Conservation (phyloP, 1,140 invertebrate genomes). For the Lethrus apterus region DNA sequence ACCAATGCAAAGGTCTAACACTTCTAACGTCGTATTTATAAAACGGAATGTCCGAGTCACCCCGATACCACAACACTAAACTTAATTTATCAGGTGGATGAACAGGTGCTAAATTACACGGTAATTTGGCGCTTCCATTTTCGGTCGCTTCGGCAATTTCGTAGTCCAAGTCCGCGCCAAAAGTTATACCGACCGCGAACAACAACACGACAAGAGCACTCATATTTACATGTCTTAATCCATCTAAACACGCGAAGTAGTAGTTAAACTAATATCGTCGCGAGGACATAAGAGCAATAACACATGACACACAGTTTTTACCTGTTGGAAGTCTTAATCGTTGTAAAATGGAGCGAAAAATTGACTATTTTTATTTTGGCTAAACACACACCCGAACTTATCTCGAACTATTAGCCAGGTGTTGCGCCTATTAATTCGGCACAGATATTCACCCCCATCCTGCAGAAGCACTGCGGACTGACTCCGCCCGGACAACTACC, state of each 20-base stretch:
- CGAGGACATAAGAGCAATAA: no score
- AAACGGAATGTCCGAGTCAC: conserved; percentile 30
- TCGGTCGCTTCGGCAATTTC: conserved; percentile 51
- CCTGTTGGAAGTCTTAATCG: no score
- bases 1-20: conserved; percentile 33
- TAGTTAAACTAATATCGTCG: no score
- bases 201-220: conserved; percentile 5
- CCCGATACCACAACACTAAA: conserved; percentile 36
- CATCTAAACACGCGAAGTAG: conserved; percentile 1
- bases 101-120: conserved; percentile 55
- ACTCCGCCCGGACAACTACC: conserved; percentile 33
- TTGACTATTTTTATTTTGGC: no score
- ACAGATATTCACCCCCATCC: conserved; percentile 24
- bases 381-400: conserved; percentile 1
- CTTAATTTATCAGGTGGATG: conserved; percentile 51
- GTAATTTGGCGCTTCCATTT: conserved; percentile 53
- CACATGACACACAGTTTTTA: no score
- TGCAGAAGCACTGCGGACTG: conserved; percentile 27
- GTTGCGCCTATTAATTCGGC: conserved; percentile 20
- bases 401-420: conserved; percentile 19
- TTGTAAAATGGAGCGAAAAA: no score
- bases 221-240: conserved; percentile 12
- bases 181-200: conserved; percentile 1
- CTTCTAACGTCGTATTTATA: conserved; percentile 36
- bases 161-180: not conserved